Conservation (phyloP, 2,113 vertebrate genomes). For the Camelus dromedarius region DNA sequence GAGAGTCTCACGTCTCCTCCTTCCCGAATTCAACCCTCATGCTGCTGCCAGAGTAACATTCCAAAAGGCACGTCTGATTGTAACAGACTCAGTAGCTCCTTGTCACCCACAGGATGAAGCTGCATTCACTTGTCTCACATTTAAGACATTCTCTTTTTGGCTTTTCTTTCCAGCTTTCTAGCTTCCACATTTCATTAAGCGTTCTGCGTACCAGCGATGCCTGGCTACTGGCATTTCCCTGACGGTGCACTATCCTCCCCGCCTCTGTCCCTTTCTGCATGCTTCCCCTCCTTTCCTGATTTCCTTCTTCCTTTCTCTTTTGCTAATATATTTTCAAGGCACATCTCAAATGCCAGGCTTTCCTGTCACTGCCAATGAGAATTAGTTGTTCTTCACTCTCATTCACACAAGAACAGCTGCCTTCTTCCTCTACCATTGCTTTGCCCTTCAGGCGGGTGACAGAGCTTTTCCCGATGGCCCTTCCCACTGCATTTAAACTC, state of each 20-base stretch:
- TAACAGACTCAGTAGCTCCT: neutral
- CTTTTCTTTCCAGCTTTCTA: neutral
- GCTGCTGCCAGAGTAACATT: neutral
- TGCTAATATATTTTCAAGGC: neutral
- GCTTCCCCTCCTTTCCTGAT: neutral
- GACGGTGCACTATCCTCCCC: neutral
- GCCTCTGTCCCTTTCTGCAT: neutral
- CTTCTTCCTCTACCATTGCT: neutral
- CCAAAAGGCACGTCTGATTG: neutral
- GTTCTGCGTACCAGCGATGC: fast-evolving
- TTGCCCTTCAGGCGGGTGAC: neutral
- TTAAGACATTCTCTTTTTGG: neutral
- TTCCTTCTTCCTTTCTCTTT: neutral
- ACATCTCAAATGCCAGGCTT: neutral
- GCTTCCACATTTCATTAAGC: neutral
- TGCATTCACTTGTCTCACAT: neutral
- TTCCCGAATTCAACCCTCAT: neutral
- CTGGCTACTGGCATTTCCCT: neutral
- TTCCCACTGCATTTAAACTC: neutral
- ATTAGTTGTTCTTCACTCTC: neutral
- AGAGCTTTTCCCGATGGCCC: neutral
- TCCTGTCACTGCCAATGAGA: neutral
- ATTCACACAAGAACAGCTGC: neutral
- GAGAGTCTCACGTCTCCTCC: neutral
- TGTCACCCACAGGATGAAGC: neutral